Evolutionary conservation across 2,888 invertebrate species (phyloP), one percentile per base, ranked within the genome.

Genomic region (Cephonodes hylas): DNA sequence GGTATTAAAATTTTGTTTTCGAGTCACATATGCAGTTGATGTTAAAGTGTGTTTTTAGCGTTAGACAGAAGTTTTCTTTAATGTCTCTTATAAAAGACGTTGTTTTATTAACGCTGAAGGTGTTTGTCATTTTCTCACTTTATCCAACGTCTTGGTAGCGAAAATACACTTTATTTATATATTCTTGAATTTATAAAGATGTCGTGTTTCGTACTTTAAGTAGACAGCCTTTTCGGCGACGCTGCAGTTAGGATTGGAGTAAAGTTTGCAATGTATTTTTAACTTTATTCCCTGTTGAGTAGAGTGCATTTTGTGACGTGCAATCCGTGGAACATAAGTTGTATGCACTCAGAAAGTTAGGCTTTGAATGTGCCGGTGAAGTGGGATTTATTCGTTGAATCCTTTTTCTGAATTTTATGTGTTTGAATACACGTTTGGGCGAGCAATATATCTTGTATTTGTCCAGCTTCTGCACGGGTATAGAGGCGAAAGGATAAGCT

Each of bases 281-380:
- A 53, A 31, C 53, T 31, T 53, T 53, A 53, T 53, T 53, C 31
- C 18, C 18, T 53, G 53, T 31, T 18, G 53, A 3, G 8, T 20
- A 53, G 31, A 53, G 53, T 53, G 27, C 53, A 15, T 53, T 53
- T 31, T 53, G 23, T 10, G 18, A 18, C 18, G 27, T 4, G 8
- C 10, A 53, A 53, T 27, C 27, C 27, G 45, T 46, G 5, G 38
- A 15, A 15, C 31, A 53, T 53, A 31, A 53, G 53, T 53, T 53
- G 31, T 53, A 53, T 53, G 53, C 53, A 53, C 53, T 53, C 53
- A 53, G 53, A 53, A 53, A 53, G 31, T 53, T 53, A 53, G 53
- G 31, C 53, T 53, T 53, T 53, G 53, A 31, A 31, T 10, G 53
- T 53, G 45, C 45, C 31, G 31, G 27, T 20, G 53, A 53, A 53